These are phyloP conservation scores for Scrobipalpa costella DNA, from an alignment of 2,888 invertebrate genomes.

Conservation along the genomic window DNA sequence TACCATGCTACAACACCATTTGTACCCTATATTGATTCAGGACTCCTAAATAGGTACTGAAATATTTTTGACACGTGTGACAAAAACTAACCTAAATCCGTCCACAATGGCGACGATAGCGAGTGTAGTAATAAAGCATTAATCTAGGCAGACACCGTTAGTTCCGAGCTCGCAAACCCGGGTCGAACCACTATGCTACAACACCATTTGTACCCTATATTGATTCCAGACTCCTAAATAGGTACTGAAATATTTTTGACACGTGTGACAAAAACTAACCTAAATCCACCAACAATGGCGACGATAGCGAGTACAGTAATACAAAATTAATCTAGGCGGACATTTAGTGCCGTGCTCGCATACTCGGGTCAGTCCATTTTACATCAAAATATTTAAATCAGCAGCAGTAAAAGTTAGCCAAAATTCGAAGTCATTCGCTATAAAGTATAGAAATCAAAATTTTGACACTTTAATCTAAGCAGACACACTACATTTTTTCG, in stretches of 20 bases:
- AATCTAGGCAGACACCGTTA: slow-evolving; percentile 65
- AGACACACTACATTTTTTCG: too few species aligned
- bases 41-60: too few species aligned
- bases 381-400: too few species aligned
- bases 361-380: too few species aligned
- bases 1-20: neutral
- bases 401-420: too few species aligned
- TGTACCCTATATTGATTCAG: too few species aligned
- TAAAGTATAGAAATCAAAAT: too few species aligned
- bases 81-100: slow-evolving; percentile 30
- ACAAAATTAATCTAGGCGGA: slow-evolving; percentile 58
- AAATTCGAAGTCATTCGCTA: too few species aligned
- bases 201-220: neutral
- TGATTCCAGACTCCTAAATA: too few species aligned
- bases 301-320: slow-evolving; percentile 31
- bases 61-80: slow-evolving; percentile 8
- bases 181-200: neutral
- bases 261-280: slow-evolving; percentile 29
- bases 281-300: slow-evolving; percentile 6
- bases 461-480: too few species aligned
- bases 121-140: slow-evolving; percentile 45
- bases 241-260: neutral
- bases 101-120: slow-evolving; percentile 12
- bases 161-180: slow-evolving; percentile 28
- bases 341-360: slow-evolving; percentile 50